Base-by-base conservation (phyloP, 2,888 invertebrate species). In the Torymus auratus region DNA sequence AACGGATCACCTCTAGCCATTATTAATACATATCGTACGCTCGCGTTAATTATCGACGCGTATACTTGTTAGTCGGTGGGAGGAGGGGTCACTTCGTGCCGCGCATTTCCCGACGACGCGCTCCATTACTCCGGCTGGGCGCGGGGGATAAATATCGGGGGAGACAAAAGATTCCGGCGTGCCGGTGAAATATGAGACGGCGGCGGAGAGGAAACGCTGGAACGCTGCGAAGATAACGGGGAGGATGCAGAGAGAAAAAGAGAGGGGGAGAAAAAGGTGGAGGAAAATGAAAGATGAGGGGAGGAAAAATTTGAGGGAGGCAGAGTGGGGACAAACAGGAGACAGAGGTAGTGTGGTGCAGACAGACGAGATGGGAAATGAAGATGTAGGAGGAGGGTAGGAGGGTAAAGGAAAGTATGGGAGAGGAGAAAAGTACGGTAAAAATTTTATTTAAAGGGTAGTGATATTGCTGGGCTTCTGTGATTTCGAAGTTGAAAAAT, bases 121-220 rank as follows among this genome's bases (percentile, higher is more conserved):
- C 61, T 86, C 86, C 86, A 88, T 89, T 88, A 87, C 87, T 87
- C 87, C 84, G 83, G 82, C 84, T 84, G 83, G 86, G 86, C 14
- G 28, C 81, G 81, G 70, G 84, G 88, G 86, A 88, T 88, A 87
- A 89, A 89, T 88, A 89, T 87, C 86, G 87, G 84, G 41, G 87
- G 87, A 88, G 88, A 89, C 88, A 88, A 89, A 89, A 89, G 89
- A 86, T 88, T 88, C 85, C 83, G 84, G 84, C 83, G 80, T 83
- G 81, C 77, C 69, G 82, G 84, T 86, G 85, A 88, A 87, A 87
- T 87, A 87, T 87, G 84, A 73, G 73, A 14, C 41, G 55, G 13
- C 50, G 41, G 41, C 41, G 7, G 41, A 41, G 41, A 41, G 41
- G 41, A 41, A 41, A 41, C 41, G 41, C 41, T 7, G 41, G 41